These are phyloP conservation scores for Diaprepes abbreviatus DNA, from an alignment of 2,888 invertebrate species.

Conservation along the genomic window DNA sequence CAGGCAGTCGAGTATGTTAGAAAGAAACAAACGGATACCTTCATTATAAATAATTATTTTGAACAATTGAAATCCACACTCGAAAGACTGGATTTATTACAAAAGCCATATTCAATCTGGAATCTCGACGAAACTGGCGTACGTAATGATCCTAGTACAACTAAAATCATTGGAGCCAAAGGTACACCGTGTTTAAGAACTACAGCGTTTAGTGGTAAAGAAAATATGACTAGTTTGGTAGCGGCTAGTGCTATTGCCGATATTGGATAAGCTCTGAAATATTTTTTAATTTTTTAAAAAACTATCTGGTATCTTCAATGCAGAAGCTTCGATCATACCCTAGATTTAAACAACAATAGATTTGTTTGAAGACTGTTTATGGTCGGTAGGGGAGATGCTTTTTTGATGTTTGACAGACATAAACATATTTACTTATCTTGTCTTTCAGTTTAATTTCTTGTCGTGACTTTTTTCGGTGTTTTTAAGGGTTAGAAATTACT, in stretches of 20 bases:
- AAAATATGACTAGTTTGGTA: background rate
- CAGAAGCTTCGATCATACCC: too few relatives aligned
- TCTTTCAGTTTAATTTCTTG: too few relatives aligned
- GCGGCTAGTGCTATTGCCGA: background rate
- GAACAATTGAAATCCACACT: background rate
- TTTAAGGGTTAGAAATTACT: too few relatives aligned
- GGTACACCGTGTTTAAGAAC: background rate
- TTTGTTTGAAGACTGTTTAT: too few relatives aligned
- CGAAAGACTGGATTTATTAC: background rate
- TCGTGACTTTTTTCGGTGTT: too few relatives aligned
- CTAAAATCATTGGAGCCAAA: background rate
- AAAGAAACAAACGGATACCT: background rate
- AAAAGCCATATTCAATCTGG: background rate
- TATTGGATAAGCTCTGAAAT: conserved; percentile 16
- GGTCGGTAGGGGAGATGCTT: too few relatives aligned
- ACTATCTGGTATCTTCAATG: conserved; percentile 6
- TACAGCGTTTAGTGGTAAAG: background rate
- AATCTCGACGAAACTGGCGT: background rate
- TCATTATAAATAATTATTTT: background rate
- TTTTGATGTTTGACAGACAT: too few relatives aligned
- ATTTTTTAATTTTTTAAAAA: conserved; percentile 16
- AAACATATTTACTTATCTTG: too few relatives aligned
- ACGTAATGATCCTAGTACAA: background rate
- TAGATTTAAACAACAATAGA: background rate
- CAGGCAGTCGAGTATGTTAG: background rate